These are phyloP conservation scores for Netelia fuscicornis DNA, from an alignment of 2,888 invertebrate species.

Conservation along the genomic window DNA sequence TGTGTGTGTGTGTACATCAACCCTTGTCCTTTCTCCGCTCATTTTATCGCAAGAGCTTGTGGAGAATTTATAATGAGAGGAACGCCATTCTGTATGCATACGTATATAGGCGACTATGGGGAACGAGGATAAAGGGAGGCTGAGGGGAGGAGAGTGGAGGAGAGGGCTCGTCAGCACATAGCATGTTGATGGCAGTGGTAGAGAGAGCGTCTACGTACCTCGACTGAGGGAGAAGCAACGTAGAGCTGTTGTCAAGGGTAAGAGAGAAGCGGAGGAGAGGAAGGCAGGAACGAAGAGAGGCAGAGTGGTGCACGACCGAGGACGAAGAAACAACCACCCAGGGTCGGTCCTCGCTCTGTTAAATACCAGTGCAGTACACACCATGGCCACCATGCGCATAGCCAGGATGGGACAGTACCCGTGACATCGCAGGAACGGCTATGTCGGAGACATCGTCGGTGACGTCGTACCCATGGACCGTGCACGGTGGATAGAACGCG, in stretches of 20 bases:
- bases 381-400: slow-evolving; percentile 29
- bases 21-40: slow-evolving; percentile 35
- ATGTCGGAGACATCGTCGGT: slow-evolving; percentile 34
- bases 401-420: slow-evolving; percentile 37
- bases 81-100: slow-evolving; percentile 61
- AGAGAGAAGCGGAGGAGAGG: not conserved
- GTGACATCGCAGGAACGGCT: slow-evolving; percentile 38
- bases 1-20: slow-evolving; percentile 20
- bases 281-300: slow-evolving; percentile 31
- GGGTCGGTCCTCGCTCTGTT: slow-evolving; percentile 31
- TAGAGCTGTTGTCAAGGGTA: slow-evolving; percentile 61
- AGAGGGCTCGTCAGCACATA: slow-evolving; percentile 54
- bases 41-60: slow-evolving; percentile 76
- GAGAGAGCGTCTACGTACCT: slow-evolving; percentile 31
- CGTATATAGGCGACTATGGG: slow-evolving; percentile 29
- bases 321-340: slow-evolving; percentile 59
- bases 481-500: slow-evolving; percentile 50
- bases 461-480: slow-evolving; percentile 38
- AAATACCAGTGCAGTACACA: slow-evolving; percentile 36
- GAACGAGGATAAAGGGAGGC: not conserved
- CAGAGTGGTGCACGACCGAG: slow-evolving; percentile 31
- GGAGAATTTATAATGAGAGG: slow-evolving; percentile 81
- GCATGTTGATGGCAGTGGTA: slow-evolving; percentile 55
- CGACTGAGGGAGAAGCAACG: slow-evolving; percentile 34
- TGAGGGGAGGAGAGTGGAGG: not conserved